phyloP scores from a whole-genome alignment of 2,797 vertebrate genomes.

The Garrulus glandarius region DNA sequence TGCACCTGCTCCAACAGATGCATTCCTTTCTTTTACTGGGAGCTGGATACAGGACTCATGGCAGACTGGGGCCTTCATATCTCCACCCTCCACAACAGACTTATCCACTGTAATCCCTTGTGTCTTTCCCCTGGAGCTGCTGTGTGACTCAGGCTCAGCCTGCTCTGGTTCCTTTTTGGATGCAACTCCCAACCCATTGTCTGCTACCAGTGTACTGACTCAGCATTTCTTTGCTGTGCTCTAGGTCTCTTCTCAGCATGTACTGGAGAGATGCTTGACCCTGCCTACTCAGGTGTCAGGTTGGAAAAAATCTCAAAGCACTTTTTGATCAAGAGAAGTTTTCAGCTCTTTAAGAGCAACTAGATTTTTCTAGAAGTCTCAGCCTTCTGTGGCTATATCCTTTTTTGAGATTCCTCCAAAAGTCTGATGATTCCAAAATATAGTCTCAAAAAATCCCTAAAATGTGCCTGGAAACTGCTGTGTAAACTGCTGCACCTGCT shows the following conservation, averaged over 20 bases:
- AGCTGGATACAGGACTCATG: not conserved
- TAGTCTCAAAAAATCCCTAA: not conserved
- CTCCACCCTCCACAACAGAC: not conserved
- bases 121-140: not conserved
- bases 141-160: not conserved
- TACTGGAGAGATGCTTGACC: not conserved
- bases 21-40: not conserved
- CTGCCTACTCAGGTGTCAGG: not conserved
- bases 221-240: not conserved
- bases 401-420: not conserved
- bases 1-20: no score
- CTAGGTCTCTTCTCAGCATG: not conserved
- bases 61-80: fast-evolving
- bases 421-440: not conserved
- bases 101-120: not conserved
- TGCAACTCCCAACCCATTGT: not conserved
- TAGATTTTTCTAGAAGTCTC: not conserved
- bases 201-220: not conserved
- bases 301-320: not conserved
- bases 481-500: not conserved
- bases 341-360: not conserved
- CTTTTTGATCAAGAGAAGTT: not conserved
- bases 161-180: not conserved
- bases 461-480: not conserved
- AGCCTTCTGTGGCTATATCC: not conserved